Conservation (phyloP, 2,888 invertebrate genomes). For the Globia sparganii region DNA sequence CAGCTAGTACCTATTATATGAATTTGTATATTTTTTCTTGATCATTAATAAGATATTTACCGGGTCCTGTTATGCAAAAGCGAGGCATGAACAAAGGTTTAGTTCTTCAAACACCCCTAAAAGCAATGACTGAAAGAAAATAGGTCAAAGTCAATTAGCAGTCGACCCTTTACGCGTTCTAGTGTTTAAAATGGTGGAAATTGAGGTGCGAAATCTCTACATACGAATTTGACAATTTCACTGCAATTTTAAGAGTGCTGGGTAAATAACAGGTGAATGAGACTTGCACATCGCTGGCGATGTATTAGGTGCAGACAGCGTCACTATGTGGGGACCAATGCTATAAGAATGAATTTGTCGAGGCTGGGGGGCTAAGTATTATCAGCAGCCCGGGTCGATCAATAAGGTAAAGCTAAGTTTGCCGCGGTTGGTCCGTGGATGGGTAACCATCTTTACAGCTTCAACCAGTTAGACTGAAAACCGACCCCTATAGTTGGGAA, state of each 20-base stretch:
- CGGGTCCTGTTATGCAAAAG: background rate
- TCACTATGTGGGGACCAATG: background rate
- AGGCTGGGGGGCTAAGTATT: too few relatives aligned
- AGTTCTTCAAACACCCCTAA: background rate
- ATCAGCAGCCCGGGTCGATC: too few relatives aligned
- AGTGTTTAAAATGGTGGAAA: background rate
- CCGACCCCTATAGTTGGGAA: too few relatives aligned
- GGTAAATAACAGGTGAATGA: background rate
- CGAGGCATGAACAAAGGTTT: background rate
- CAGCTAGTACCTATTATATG: too few relatives aligned
- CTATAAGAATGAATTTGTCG: background rate
- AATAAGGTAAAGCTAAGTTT: too few relatives aligned
- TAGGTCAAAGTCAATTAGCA: slow-evolving; percentile 39
- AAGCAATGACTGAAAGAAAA: slow-evolving; percentile 21
- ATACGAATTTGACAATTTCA: background rate
- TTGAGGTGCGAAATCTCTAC: background rate
- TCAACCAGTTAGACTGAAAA: too few relatives aligned
- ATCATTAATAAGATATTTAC: background rate
- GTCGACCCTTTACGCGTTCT: slow-evolving; percentile 1
- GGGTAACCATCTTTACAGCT: too few relatives aligned
- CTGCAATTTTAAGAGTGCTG: background rate
- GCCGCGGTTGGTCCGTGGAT: too few relatives aligned
- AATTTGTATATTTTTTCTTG: background rate
- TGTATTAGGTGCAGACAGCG: too few relatives aligned
- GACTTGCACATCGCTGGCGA: background rate